Conservation (phyloP, 23 tunicate species). For the Halocynthia roretzi region DNA sequence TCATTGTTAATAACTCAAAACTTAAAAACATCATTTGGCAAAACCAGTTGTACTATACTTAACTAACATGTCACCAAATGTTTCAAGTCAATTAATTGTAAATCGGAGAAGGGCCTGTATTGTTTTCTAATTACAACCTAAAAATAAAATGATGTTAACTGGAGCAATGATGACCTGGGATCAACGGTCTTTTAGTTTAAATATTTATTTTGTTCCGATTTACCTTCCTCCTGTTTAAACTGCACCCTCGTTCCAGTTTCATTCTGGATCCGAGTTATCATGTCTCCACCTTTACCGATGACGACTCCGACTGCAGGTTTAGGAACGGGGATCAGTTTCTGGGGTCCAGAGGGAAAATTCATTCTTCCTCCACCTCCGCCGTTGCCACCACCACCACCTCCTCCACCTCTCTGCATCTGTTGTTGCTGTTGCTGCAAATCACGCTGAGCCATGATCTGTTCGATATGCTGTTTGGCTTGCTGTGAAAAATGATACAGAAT, state of each 20-base stretch:
- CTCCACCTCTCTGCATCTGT: slow-evolving; percentile 37
- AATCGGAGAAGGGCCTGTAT: too few relatives aligned
- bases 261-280: slow-evolving; percentile 92
- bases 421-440: slow-evolving; percentile 81
- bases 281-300: slow-evolving; percentile 98
- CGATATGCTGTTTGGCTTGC: slow-evolving; percentile 80
- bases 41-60: too few relatives aligned
- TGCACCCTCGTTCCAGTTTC: slow-evolving; percentile 88
- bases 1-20: slow-evolving; percentile 2
- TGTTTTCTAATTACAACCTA: too few relatives aligned
- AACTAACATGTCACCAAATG: too few relatives aligned
- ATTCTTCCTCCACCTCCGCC: too few relatives aligned
- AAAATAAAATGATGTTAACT: too few relatives aligned
- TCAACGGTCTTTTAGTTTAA: too few relatives aligned
- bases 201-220: neutral
- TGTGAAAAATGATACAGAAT: slow-evolving; percentile 10
- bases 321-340: slow-evolving; percentile 60
- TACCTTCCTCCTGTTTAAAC: slow-evolving; percentile 87
- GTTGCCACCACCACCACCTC: neutral
- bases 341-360: too few relatives aligned
- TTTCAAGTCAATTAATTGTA: neutral
- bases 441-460: slow-evolving; percentile 91
- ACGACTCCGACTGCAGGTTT: slow-evolving; percentile 99
- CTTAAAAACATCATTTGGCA: slow-evolving; percentile 13
- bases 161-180: too few relatives aligned